Conservation (phyloP, 2,113 vertebrate genomes). For the Illadopsis cleaveri region DNA sequence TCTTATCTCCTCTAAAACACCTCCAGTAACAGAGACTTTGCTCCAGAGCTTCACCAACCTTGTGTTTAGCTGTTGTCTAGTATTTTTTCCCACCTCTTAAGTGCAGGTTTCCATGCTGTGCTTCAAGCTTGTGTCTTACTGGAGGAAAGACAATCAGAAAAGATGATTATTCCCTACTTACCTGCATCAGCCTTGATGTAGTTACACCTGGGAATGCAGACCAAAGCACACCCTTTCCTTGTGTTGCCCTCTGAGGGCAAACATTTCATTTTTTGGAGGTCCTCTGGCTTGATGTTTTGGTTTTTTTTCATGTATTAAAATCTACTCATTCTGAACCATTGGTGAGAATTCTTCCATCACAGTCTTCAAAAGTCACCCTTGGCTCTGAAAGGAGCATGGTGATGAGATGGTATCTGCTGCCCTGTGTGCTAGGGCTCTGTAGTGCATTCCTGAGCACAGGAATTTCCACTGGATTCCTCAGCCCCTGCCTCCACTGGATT, state of each 20-base stretch:
- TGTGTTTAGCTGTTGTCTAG: background rate
- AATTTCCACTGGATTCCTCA: background rate
- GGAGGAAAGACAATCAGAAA: background rate
- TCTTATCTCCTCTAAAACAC: background rate
- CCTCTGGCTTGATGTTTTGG: too few relatives aligned
- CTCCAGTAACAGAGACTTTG: background rate
- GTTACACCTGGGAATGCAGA: background rate
- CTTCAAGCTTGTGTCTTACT: background rate
- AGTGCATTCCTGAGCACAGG: background rate
- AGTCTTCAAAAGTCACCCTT: background rate
- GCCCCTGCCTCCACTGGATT: too few relatives aligned
- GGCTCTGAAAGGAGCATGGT: background rate
- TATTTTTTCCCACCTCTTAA: accelerated
- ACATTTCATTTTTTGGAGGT: accelerated
- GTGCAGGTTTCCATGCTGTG: background rate
- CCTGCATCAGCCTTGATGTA: background rate
- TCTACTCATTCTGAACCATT: accelerated
- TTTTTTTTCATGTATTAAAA: background rate
- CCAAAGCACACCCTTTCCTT: background rate
- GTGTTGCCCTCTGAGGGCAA: background rate
- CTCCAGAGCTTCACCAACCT: background rate
- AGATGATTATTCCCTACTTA: background rate
- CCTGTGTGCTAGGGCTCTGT: background rate
- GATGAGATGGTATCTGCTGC: background rate
- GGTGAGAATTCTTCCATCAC: accelerated